A percentile compares a stretch with the other conserved stretches of the same genome.
Conservation (phyloP, 2,113 vertebrate species). For the Monopterus albus region DNA sequence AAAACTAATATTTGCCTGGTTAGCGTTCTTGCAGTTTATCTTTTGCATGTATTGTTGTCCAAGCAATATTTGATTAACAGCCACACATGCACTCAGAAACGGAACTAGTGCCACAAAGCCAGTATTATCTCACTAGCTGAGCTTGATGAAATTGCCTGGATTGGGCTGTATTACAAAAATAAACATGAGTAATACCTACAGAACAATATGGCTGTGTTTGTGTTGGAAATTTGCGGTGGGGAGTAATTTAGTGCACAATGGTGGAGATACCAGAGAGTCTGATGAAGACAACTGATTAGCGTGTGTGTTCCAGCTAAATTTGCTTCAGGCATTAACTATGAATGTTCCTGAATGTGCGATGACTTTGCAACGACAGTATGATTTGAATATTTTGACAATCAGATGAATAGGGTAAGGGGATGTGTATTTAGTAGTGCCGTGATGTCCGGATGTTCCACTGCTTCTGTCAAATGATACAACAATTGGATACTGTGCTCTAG, state of each 20-base stretch:
- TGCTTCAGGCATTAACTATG: conserved; percentile 9
- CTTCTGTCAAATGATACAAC: conserved; percentile 17
- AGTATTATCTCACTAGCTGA: conserved; percentile 21
- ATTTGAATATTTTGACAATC: conserved; percentile 24
- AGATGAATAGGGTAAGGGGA: not conserved
- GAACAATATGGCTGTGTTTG: conserved; percentile 49
- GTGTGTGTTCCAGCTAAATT: conserved; percentile 25
- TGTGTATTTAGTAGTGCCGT: conserved; percentile 20
- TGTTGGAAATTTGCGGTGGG: conserved; percentile 25
- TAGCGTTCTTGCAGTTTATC: conserved; percentile 62
- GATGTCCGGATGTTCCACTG: not conserved
- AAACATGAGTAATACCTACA: conserved; percentile 20
- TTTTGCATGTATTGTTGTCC: conserved; percentile 26
- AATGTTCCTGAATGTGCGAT: not conserved
- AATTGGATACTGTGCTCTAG: not conserved
- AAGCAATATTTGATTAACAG: conserved; percentile 29
- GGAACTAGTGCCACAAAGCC: conserved; percentile 17
- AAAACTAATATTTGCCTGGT: conserved; percentile 74
- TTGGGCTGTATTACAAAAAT: conserved; percentile 9
- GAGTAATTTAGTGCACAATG: not conserved
- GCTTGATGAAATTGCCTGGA: conserved; percentile 28
- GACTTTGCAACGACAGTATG: not conserved
- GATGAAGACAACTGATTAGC: not conserved
- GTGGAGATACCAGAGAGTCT: not conserved
- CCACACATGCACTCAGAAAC: conserved; percentile 3